Conservation (phyloP, 1,140 invertebrate species). For the Drosophila melanica region DNA sequence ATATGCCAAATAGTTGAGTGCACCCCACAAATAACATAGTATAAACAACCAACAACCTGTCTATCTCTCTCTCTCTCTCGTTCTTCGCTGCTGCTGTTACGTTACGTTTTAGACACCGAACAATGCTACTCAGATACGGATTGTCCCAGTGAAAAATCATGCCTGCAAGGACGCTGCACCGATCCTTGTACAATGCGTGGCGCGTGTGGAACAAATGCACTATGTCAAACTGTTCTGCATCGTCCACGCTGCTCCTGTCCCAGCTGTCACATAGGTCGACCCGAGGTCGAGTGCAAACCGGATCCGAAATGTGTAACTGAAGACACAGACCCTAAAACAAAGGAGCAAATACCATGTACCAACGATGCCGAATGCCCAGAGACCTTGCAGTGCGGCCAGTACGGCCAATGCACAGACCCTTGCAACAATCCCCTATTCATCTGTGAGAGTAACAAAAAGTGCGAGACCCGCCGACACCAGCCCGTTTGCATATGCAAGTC, state of each 20-base stretch:
- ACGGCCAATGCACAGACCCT: slow-evolving; percentile 91
- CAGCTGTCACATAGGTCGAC: slow-evolving; percentile 92
- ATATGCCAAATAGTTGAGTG: slow-evolving; percentile 67
- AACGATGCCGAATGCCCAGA: slow-evolving; percentile 90
- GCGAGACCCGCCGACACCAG: slow-evolving; percentile 93
- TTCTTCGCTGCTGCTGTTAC: slow-evolving; percentile 69
- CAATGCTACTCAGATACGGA: slow-evolving; percentile 95
- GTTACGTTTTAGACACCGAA: slow-evolving; percentile 87
- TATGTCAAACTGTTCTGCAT: slow-evolving; percentile 93
- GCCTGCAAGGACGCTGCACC: slow-evolving; percentile 93
- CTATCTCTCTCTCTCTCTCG: slow-evolving; percentile 76
- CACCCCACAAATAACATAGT: slow-evolving; percentile 78
- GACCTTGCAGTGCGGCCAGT: slow-evolving; percentile 89
- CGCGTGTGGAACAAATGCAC: slow-evolving; percentile 94
- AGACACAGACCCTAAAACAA: slow-evolving; percentile 85
- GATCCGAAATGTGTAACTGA: slow-evolving; percentile 89
- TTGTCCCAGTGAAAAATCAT: slow-evolving; percentile 95
- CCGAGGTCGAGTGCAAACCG: slow-evolving; percentile 89
- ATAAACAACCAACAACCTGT: slow-evolving; percentile 73
- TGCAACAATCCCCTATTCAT: slow-evolving; percentile 87
- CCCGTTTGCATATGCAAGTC: slow-evolving; percentile 94
- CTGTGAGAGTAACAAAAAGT: slow-evolving; percentile 92
- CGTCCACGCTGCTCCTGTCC: slow-evolving; percentile 93
- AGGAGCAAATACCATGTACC: slow-evolving; percentile 86
- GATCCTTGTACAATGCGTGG: slow-evolving; percentile 94